Conservation (phyloP, 2,113 vertebrate genomes). For the Rhinogobius similis region DNA sequence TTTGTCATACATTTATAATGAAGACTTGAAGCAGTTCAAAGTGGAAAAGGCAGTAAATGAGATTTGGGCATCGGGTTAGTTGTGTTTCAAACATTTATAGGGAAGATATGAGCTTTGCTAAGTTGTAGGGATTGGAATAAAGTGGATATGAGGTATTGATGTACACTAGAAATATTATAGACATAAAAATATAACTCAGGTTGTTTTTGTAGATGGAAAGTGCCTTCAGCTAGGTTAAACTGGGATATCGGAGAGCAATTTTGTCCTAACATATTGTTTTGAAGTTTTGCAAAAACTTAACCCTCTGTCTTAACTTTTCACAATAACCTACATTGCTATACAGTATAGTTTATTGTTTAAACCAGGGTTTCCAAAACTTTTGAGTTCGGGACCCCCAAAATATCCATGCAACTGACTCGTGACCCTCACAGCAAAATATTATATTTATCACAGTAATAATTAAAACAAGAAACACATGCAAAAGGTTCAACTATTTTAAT, state of each 20-base stretch:
- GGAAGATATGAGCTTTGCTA: constrained; percentile 3
- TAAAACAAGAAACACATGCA: no score
- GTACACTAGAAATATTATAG: not conserved
- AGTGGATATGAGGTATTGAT: not conserved
- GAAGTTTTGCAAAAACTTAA: no score
- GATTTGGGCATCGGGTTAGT: not conserved
- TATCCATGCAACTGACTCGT: no score
- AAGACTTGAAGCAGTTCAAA: not conserved
- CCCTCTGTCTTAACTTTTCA: no score
- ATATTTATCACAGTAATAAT: no score
- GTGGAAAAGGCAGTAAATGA: not conserved
- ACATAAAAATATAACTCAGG: not conserved
- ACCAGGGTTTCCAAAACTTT: no score
- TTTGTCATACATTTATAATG: constrained; percentile 17
- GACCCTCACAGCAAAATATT: no score
- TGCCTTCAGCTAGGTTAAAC: not conserved
- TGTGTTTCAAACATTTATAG: not conserved
- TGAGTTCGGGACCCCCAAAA: no score
- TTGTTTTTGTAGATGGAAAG: not conserved
- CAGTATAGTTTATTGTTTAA: no score
- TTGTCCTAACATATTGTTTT: no score
- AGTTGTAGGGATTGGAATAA: not conserved
- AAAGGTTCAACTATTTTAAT: no score
- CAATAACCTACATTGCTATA: no score
- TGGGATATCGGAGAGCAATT: not conserved